Evolutionary conservation across 2,888 invertebrate genomes (phyloP).

Genomic region (Neoitamus cyanurus): DNA sequence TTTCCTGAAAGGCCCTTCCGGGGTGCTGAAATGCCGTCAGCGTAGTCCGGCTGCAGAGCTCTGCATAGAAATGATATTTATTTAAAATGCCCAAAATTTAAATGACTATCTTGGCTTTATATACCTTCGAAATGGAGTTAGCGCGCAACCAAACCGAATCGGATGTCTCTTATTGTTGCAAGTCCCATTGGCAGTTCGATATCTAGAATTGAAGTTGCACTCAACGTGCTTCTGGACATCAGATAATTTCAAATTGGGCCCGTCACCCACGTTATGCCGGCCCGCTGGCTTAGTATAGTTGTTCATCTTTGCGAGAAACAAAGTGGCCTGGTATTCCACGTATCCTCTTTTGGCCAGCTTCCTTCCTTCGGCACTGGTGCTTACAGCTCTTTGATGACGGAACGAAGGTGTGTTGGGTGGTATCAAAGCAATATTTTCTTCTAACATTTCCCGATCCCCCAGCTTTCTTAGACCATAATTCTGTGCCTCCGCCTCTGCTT

Average conservation of each 20-base stretch:
- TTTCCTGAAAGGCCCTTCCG: conserved; percentile 69
- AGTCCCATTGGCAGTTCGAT: conserved; percentile 77
- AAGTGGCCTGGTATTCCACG: conserved; percentile 77
- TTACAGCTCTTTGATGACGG: conserved; percentile 77
- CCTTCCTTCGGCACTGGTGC: conserved; percentile 72
- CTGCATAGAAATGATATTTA: conserved; percentile 50
- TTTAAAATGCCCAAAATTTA: background rate
- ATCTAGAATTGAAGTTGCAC: conserved; percentile 69
- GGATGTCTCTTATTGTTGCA: conserved; percentile 80
- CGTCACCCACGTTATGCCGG: conserved; percentile 63
- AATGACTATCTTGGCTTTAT: background rate
- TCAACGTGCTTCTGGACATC: conserved; percentile 59
- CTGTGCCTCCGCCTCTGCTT: conserved; percentile 70
- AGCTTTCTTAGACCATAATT: conserved; percentile 71
- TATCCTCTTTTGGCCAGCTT: conserved; percentile 75
- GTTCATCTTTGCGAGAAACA: conserved; percentile 69
- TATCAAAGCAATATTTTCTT: conserved; percentile 66
- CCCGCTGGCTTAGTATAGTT: conserved; percentile 62
- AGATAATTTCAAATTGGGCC: conserved; percentile 60
- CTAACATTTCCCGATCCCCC: conserved; percentile 69
- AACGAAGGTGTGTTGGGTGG: conserved; percentile 73
- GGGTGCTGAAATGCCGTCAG: conserved; percentile 78
- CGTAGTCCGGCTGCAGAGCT: conserved; percentile 79
- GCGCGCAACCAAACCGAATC: conserved; percentile 76
- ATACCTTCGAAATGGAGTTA: conserved; percentile 77